Conservation (phyloP, 2,888 invertebrate species). For the Amphipoea oculea region DNA sequence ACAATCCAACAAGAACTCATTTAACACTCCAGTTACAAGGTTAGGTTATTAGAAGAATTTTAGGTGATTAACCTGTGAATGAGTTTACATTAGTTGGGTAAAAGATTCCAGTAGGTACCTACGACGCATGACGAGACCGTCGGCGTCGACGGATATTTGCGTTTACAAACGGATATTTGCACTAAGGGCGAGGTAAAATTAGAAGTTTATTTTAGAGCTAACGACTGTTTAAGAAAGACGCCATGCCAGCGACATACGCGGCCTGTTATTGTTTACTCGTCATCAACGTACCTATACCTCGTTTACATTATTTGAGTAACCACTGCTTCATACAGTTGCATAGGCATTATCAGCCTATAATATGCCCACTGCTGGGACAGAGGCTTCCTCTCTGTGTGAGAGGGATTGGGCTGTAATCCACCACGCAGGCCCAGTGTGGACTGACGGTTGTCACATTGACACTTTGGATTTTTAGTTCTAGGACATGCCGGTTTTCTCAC, state of each 20-base stretch:
- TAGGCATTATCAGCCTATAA: background rate
- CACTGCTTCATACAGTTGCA: background rate
- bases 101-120: constrained; percentile 14
- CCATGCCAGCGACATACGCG: background rate
- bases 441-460: background rate
- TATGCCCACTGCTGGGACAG: background rate
- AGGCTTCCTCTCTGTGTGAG: no score
- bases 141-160: constrained; percentile 41
- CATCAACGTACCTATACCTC: constrained; percentile 5
- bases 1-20: constrained; percentile 33
- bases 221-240: constrained; percentile 40
- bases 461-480: background rate
- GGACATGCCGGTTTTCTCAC: background rate
- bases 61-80: constrained; percentile 57
- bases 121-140: constrained; percentile 20
- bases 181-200: constrained; percentile 59
- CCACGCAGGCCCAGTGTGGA: background rate
- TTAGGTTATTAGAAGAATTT: constrained; percentile 40
- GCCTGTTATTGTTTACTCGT: constrained; percentile 41
- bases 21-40: constrained; percentile 21
- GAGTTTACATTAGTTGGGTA: constrained; percentile 31
- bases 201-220: constrained; percentile 55
- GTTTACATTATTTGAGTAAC: constrained; percentile 31
- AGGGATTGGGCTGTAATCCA: background rate
- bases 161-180: constrained; percentile 62